phyloP scores from a whole-genome alignment of 2,888 invertebrate species.

The Drosophila lacicola region DNA sequence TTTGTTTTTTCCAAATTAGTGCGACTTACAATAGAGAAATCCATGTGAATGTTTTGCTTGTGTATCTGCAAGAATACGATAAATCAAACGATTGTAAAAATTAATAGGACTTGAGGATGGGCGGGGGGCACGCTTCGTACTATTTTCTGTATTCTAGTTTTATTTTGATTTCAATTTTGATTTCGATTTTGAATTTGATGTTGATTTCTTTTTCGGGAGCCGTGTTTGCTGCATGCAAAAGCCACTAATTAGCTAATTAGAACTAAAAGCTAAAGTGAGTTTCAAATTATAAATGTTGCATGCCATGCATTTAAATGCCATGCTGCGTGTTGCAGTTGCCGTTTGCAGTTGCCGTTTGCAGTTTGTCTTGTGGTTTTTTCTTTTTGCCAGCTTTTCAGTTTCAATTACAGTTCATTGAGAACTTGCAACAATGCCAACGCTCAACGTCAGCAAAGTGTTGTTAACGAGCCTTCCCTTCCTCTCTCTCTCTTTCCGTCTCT shows the following conservation, averaged over 20 bases:
- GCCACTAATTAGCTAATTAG: conserved; percentile 35
- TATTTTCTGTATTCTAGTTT: conserved; percentile 19
- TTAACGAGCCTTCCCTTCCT: conserved; percentile 64
- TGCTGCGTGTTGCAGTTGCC: conserved; percentile 22
- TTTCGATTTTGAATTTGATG: background rate
- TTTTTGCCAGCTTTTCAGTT: conserved; percentile 48
- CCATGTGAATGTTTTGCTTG: conserved; percentile 82
- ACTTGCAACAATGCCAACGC: conserved; percentile 69
- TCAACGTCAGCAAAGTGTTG: conserved; percentile 70
- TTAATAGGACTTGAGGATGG: conserved; percentile 69
- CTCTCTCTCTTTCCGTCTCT: background rate
- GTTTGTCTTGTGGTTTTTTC: conserved; percentile 15
- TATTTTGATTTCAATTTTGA: conserved; percentile 8
- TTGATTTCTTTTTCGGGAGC: conserved; percentile 14
- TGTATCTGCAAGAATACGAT: conserved; percentile 83
- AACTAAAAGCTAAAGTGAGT: conserved; percentile 36
- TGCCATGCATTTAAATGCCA: conserved; percentile 69
- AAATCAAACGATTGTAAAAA: conserved; percentile 77
- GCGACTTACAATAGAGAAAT: conserved; percentile 82
- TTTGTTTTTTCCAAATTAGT: conserved; percentile 71
- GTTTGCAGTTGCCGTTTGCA: conserved; percentile 13
- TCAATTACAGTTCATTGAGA: conserved; percentile 79
- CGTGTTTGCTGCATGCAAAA: conserved; percentile 51
- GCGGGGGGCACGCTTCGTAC: conserved; percentile 26
- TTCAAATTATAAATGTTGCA: conserved; percentile 73